These are phyloP conservation scores for Drosophila cognata DNA, from an alignment of 2,888 invertebrate genomes.

Conservation along the genomic window DNA sequence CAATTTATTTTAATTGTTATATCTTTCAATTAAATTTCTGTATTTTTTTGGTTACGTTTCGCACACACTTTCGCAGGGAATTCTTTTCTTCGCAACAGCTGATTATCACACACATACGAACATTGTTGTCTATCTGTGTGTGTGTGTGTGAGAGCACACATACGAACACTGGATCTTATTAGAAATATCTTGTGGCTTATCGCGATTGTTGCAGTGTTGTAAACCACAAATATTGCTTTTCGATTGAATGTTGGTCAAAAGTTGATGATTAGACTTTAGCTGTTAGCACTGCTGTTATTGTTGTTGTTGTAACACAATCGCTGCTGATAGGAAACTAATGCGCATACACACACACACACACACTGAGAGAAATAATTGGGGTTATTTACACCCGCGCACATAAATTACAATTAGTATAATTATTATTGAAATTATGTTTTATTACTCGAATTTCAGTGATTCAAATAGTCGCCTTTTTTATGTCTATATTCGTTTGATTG, in stretches of 20 bases:
- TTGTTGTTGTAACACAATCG: slow-evolving; percentile 33
- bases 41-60: slow-evolving; percentile 31
- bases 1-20: slow-evolving; percentile 45
- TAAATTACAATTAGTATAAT: slow-evolving; percentile 44
- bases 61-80: slow-evolving; percentile 34
- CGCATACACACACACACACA: slow-evolving; percentile 10
- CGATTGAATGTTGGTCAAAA: slow-evolving; percentile 58
- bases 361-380: slow-evolving; percentile 5
- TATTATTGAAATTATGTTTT: slow-evolving; percentile 37
- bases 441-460: slow-evolving; percentile 39
- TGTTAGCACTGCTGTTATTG: slow-evolving; percentile 9
- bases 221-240: slow-evolving; percentile 63
- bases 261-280: slow-evolving; percentile 55
- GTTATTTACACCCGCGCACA: slow-evolving; percentile 17
- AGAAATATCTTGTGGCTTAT: slow-evolving; percentile 60
- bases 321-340: slow-evolving; percentile 24
- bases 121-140: background rate
- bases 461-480: slow-evolving; percentile 28
- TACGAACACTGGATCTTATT: slow-evolving; percentile 12
- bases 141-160: slow-evolving; percentile 5
- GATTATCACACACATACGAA: slow-evolving; percentile 31
- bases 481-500: slow-evolving; percentile 9
- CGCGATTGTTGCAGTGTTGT: slow-evolving; percentile 35
- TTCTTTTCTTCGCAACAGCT: slow-evolving; percentile 43
- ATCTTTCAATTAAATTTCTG: slow-evolving; percentile 12